Evolutionary conservation across 2,113 vertebrate species (phyloP).

Genomic region (Channa maculata): DNA sequence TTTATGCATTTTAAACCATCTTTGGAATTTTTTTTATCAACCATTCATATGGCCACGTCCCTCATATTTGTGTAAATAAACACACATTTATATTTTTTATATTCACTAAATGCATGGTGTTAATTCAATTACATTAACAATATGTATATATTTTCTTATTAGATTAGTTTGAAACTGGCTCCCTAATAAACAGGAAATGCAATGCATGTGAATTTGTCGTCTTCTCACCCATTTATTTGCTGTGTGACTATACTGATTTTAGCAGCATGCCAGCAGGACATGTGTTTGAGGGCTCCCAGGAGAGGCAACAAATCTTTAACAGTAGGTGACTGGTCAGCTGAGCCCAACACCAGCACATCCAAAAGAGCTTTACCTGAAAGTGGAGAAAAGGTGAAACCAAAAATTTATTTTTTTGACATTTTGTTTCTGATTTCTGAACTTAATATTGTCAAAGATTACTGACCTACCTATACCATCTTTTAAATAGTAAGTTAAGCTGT

Average conservation of each 20-base stretch:
- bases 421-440: no score
- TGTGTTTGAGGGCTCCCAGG: constrained; percentile 76
- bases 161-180: not conserved
- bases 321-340: constrained; percentile 54
- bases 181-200: not conserved
- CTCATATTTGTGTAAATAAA: not conserved
- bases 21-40: not conserved
- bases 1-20: not conserved
- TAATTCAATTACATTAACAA: not conserved
- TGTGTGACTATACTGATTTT: constrained; percentile 68
- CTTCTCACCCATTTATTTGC: constrained; percentile 62
- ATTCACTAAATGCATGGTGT: not conserved
- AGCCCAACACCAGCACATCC: constrained; percentile 70
- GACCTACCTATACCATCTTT: not conserved
- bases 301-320: constrained; percentile 72
- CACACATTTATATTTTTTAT: no score
- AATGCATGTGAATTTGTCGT: not conserved
- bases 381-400: constrained; percentile 8
- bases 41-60: not conserved
- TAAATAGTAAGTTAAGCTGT: not conserved
- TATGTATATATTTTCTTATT: no score
- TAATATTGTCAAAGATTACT: not conserved
- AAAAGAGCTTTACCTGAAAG: constrained; percentile 74
- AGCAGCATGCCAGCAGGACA: constrained; percentile 77
- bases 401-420: not conserved